A percentile compares a stretch with the other conserved stretches of the same genome.
Evolutionary conservation across 2,113 vertebrate genomes (phyloP).

Genomic region (Suncus etruscus): DNA sequence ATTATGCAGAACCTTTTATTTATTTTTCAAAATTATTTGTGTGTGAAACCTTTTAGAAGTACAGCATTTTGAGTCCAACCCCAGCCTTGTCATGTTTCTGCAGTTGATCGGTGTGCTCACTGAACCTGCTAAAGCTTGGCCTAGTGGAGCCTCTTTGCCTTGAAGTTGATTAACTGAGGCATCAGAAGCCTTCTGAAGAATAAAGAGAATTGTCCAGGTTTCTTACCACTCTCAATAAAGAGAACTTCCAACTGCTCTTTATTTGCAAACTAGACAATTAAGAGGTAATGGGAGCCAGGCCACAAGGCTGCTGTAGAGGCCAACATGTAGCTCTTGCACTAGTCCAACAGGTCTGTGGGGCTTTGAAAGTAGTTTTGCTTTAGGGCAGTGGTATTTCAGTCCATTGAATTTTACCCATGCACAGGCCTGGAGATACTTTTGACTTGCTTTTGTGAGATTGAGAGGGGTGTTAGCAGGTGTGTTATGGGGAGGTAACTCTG

Average conservation of each 20-base stretch:
- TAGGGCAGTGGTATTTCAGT: background rate
- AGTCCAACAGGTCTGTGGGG: background rate
- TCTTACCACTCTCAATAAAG: background rate
- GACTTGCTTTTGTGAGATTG: background rate
- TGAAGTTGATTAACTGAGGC: background rate
- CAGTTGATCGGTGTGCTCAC: background rate
- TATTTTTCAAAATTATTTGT: no score
- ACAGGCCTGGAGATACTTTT: background rate
- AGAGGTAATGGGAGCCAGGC: background rate
- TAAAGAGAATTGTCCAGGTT: background rate
- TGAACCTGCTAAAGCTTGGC: background rate
- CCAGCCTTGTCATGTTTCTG: background rate
- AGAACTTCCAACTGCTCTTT: background rate
- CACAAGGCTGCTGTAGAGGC: no score
- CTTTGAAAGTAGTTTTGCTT: background rate
- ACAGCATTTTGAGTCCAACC: background rate
- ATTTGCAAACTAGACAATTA: background rate
- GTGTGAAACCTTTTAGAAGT: background rate
- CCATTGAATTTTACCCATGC: background rate
- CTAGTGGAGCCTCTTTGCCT: background rate
- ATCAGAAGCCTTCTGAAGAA: background rate
- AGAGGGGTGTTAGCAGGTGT: background rate
- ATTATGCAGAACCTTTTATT: background rate
- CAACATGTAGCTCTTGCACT: fast-evolving
- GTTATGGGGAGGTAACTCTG: no score